Percentiles rank a stretch among this genome's conserved stretches.
Evolutionary conservation across 2,797 vertebrate species (phyloP).

Genomic region (Enteromius afrohamiltoni): DNA sequence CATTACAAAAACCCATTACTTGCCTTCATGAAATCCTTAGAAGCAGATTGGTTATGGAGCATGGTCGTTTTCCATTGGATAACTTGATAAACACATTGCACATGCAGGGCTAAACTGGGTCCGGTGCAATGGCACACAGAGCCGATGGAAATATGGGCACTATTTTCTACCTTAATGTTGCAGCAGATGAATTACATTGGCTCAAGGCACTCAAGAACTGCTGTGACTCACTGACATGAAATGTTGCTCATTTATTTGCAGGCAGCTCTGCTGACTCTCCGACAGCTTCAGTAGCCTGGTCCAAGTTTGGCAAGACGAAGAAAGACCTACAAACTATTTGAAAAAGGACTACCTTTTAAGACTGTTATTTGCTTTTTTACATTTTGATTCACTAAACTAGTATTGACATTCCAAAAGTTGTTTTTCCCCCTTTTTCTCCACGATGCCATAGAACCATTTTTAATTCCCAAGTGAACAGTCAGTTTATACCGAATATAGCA

Average conservation of each 20-base stretch:
- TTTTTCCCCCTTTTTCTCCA: background rate
- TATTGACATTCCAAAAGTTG: background rate
- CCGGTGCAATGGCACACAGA: constrained; percentile 24
- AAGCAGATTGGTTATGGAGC: constrained; percentile 32
- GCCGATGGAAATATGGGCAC: constrained; percentile 14
- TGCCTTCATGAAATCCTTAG: constrained; percentile 33
- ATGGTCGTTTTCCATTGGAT: constrained; percentile 35
- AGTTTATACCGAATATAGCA: background rate
- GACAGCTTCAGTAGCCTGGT: constrained; percentile 18
- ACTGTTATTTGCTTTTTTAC: background rate
- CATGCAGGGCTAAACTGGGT: constrained; percentile 1
- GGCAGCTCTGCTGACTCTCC: constrained; percentile 32
- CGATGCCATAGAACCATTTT: background rate
- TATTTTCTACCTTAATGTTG: constrained; percentile 42
- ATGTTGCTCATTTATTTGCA: constrained; percentile 47
- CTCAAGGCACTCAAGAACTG: constrained; percentile 29
- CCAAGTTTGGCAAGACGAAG: constrained; percentile 11
- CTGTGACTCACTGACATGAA: constrained; percentile 44
- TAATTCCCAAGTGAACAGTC: background rate
- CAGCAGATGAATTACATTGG: constrained; percentile 34
- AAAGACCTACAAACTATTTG: background rate
- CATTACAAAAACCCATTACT: constrained; percentile 21
- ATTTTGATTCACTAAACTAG: background rate
- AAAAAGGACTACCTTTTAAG: constrained; percentile 20
- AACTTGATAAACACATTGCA: constrained; percentile 10